Conservation (phyloP, 2,888 invertebrate genomes). For the Myathropa florea region DNA sequence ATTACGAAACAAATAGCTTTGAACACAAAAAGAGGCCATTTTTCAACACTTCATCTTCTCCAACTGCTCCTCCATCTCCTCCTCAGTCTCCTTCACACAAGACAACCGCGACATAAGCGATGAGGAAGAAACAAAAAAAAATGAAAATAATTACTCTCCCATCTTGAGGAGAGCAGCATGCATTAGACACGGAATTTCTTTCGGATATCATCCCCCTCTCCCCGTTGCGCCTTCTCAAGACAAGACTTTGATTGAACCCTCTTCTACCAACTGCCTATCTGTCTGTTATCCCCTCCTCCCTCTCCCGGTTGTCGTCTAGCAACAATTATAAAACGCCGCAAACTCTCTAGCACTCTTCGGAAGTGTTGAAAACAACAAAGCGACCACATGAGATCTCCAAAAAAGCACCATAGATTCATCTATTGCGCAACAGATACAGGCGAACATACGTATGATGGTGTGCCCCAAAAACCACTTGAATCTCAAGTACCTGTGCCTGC, state of each 20-base stretch:
- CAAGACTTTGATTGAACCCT: slow-evolving; percentile 47
- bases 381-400: slow-evolving; percentile 35
- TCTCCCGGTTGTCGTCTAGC: background rate
- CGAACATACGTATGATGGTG: slow-evolving; percentile 8
- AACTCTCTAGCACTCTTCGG: slow-evolving; percentile 46
- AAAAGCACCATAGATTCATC: slow-evolving; percentile 18
- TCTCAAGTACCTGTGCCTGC: slow-evolving; percentile 40
- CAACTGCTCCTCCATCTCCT: background rate
- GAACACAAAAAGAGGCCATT: slow-evolving; percentile 45
- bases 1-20: slow-evolving; percentile 44
- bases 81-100: background rate
- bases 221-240: background rate
- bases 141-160: slow-evolving; percentile 48
- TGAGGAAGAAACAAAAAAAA: background rate
- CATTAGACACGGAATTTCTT: slow-evolving; percentile 31
- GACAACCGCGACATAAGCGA: background rate
- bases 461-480: slow-evolving; percentile 64
- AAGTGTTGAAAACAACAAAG: slow-evolving; percentile 60
- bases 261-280: slow-evolving; percentile 52
- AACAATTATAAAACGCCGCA: slow-evolving; percentile 19
- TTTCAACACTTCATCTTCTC: slow-evolving; percentile 43
- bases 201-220: background rate
- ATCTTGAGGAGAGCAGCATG: slow-evolving; percentile 33
- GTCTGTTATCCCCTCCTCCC: slow-evolving; percentile 3
- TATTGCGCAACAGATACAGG: slow-evolving; percentile 46